Evolutionary conservation across 2,888 invertebrate genomes (phyloP), one percentile per base, ranked within the genome.

Genomic region (Neoitamus cyanurus): DNA sequence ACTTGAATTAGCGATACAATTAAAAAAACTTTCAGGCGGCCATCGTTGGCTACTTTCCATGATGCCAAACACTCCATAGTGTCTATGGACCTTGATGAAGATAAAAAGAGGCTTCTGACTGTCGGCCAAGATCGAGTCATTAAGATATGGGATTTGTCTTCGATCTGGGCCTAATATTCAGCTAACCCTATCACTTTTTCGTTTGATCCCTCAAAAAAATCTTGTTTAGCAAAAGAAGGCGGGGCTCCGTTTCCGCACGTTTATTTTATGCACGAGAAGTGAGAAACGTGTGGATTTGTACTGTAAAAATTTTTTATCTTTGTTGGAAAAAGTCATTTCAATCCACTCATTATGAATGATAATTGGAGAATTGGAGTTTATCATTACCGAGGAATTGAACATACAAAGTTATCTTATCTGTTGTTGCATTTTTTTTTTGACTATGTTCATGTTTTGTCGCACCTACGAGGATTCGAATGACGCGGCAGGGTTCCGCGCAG

Each of bases 61-160:
- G 99, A 99, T 92, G 95, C 97, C 88, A 98, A 98, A 91, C 98
- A 99, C 90, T 96, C 95, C 84, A 95, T 99, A 86, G 94, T 95
- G 9, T 94, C 95, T 68, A 96, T 99, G 94, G 95, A 96, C 92
- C 93, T 98, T 87, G 98, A 99, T 92, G 97, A 97, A 90, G 94
- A 96, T 80, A 94, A 96, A 70, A 96, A 96, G 88, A 94, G 96
- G 88, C 93, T 99, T 89, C 93, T 98, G 86, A 98, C 99, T 2
- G 97, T 98, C 68, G 99, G 99, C 30, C 97, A 97, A 90, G 99
- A 99, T 92, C 94, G 97, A 88, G 93, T 98, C 88, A 97, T 99
- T 89, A 99, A 99, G 92, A 93, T 97, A 88, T 97, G 97, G 97
- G 97, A 97, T 91, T 93, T 97, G 86, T 94, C 95, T 84, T 94